Evolutionary conservation across 1,140 invertebrate genomes (phyloP).

Genomic region (Pectinophora gossypiella): DNA sequence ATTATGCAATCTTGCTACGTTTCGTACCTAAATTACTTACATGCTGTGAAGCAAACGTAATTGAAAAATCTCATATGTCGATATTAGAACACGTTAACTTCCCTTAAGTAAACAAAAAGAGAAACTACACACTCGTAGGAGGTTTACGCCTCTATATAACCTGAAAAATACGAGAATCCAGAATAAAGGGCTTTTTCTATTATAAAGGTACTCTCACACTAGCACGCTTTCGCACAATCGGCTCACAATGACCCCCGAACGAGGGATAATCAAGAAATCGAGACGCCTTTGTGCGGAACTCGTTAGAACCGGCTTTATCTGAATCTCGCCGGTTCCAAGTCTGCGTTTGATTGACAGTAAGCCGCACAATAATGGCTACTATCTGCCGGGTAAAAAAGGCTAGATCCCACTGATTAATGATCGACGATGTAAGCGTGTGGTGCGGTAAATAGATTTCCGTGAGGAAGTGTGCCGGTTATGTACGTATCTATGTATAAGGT

Average conservation of each 20-base stretch:
- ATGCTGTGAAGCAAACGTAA: too few relatives aligned
- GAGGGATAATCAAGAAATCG: conserved; percentile 1
- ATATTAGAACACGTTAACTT: too few relatives aligned
- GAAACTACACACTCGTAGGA: too few relatives aligned
- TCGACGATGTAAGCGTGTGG: neutral
- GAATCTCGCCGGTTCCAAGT: neutral
- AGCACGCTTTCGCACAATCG: neutral
- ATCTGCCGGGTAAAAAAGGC: neutral
- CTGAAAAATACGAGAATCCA: too few relatives aligned
- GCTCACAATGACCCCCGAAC: neutral
- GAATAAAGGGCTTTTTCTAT: too few relatives aligned
- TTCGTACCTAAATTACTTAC: too few relatives aligned
- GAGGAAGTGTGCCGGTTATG: neutral
- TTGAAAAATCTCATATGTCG: too few relatives aligned
- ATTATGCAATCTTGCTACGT: too few relatives aligned
- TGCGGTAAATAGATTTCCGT: neutral
- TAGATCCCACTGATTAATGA: conserved; percentile 2
- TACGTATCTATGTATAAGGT: neutral
- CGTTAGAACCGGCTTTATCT: conserved; percentile 6
- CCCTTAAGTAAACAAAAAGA: too few relatives aligned
- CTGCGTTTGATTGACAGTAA: conserved; percentile 12
- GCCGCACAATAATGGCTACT: conserved; percentile 3
- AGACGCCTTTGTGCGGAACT: conserved; percentile 8
- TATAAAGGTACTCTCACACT: too few relatives aligned
- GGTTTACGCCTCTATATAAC: too few relatives aligned